These are phyloP conservation scores for Rhopalosiphum padi DNA, from an alignment of 1,140 invertebrate species.

Conservation along the genomic window DNA sequence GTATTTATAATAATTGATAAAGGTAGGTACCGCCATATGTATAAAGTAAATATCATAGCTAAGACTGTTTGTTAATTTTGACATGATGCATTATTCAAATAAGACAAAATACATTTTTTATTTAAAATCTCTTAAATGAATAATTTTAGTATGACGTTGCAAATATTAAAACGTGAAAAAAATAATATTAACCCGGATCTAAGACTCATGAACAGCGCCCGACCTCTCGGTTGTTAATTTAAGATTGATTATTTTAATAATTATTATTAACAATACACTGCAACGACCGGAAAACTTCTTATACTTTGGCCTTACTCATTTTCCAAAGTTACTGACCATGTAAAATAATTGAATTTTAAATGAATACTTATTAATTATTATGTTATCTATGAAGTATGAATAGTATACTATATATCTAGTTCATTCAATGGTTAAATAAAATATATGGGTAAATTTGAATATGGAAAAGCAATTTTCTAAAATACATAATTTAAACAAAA, in stretches of 20 bases:
- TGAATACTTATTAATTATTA: not conserved
- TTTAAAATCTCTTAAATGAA: not conserved
- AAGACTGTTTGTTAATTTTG: not conserved
- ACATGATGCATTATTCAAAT: not conserved
- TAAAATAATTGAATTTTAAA: slow-evolving; percentile 37
- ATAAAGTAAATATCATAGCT: not conserved
- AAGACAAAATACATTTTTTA: not conserved
- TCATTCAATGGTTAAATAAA: not conserved
- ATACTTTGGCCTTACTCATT: not conserved
- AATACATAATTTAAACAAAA: not conserved
- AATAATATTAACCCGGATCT: slow-evolving; percentile 21
- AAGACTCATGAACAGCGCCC: not conserved
- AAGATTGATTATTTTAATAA: slow-evolving; percentile 14
- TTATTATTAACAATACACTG: slow-evolving; percentile 29
- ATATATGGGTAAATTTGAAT: not conserved
- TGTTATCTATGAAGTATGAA: not conserved
- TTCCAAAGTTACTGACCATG: slow-evolving; percentile 40
- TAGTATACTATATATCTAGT: not conserved
- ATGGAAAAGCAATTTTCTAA: not conserved
- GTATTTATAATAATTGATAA: not conserved
- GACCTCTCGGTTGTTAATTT: slow-evolving; percentile 16
- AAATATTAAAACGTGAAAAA: not conserved
- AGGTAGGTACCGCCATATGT: not conserved
- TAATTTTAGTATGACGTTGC: not conserved
- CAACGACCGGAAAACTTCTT: not conserved